Evolutionary conservation across 1,140 invertebrate species (phyloP), one percentile per base, ranked within the genome.

Genomic region (Drosophila sturtevanti): DNA sequence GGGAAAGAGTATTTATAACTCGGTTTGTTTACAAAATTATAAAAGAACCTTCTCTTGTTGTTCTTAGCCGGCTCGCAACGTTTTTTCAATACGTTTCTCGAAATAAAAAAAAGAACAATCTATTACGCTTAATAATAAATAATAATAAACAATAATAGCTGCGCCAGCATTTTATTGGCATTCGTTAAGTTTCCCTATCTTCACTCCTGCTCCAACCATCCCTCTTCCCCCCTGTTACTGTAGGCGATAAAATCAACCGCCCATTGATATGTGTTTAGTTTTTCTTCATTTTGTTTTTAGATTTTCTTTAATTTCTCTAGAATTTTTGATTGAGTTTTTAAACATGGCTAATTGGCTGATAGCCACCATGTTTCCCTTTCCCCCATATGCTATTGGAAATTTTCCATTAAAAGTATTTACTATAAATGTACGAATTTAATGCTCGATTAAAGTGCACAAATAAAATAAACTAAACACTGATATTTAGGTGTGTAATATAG

Each of bases 101-200:
- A n/a, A n/a, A n/a, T n/a, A 31, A 51, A 66, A 62, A 24, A 55
- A 24, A 48, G 27, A 63, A 77, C 73, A 81, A 78, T 86, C 78
- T 63, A 78, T 69, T 87, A 67, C 70, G 64, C 64, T 67, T 77
- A 79, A 81, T 79, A 86, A 86, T 86, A 81, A 79, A 85, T 75
- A 85, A 86, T 85, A 86, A 85, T 78, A 86, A 87, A 86, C 74
- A 86, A 81, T 69, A 62, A 63, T 54, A 68, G 66, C 74, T 72
- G 64, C 22, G 71, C 41, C 76, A 84, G 64, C 67, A 73, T 69
- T 77, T 84, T 73, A 85, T 84, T 85, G 76, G 63, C 81, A 64
- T 63, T 85, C 63, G 77, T 79, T 76, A 56, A 51, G 34, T 37
- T 73, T 35, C 27, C 27, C 27, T 31, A 31, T 55, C 22, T 21